Evolutionary conservation across 2,113 vertebrate species (phyloP).

Genomic region (Lophotis ruficrista): DNA sequence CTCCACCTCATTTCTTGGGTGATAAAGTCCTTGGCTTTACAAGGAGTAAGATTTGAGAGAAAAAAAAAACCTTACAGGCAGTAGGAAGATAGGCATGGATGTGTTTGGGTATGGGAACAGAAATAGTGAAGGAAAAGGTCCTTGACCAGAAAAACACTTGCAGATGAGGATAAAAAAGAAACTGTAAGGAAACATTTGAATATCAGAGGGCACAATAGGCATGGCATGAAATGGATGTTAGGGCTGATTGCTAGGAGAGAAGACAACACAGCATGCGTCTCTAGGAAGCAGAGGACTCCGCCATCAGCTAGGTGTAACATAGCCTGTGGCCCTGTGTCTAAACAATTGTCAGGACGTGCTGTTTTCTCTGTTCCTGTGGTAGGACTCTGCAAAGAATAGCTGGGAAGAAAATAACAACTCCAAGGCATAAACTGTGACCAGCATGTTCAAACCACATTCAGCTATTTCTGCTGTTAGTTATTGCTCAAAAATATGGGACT

Average conservation of each 20-base stretch:
- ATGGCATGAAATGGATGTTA: neutral
- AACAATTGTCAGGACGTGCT: neutral
- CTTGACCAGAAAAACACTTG: neutral
- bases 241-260: neutral
- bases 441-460: neutral
- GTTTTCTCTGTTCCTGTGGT: neutral
- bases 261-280: accelerated
- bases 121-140: neutral
- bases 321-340: neutral
- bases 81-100: neutral
- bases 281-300: neutral
- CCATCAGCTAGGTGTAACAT: neutral
- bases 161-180: neutral
- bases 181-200: neutral
- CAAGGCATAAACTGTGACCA: neutral
- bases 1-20: neutral
- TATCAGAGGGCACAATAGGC: neutral
- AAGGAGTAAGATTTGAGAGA: neutral
- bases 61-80: neutral
- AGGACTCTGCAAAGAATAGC: neutral
- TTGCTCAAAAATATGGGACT: neutral
- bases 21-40: neutral
- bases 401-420: neutral
- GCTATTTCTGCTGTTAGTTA: neutral
- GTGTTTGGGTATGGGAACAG: neutral